Conservation (phyloP, 2,113 vertebrate genomes). For the Alexandromys fortis region DNA sequence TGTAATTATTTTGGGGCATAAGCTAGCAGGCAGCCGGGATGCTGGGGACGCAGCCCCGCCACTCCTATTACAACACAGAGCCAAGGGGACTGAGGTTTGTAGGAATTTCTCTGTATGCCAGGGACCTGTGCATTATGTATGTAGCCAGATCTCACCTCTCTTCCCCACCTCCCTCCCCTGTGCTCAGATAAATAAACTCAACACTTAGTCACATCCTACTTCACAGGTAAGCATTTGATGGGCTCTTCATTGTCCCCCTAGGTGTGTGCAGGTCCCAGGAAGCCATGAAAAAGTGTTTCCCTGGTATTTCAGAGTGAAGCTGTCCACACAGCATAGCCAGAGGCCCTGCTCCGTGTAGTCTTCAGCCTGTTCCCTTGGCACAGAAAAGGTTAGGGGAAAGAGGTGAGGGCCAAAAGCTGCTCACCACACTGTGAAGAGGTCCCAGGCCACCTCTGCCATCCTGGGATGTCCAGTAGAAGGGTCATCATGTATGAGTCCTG, state of each 20-base stretch:
- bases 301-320: slow-evolving; percentile 49
- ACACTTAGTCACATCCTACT: slow-evolving; percentile 56
- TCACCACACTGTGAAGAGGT: neutral
- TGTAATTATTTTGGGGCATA: too few species aligned
- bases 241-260: slow-evolving; percentile 65
- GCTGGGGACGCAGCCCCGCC: too few species aligned
- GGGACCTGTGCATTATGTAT: slow-evolving; percentile 46
- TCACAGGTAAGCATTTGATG: slow-evolving; percentile 52
- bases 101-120: slow-evolving; percentile 36
- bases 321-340: slow-evolving; percentile 61
- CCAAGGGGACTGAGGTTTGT: slow-evolving; percentile 14
- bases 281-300: slow-evolving; percentile 46
- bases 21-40: too few species aligned
- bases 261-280: slow-evolving; percentile 56
- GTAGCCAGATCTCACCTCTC: slow-evolving; percentile 24
- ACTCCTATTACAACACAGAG: neutral
- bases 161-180: neutral
- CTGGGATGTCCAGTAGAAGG: too few species aligned
- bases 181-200: slow-evolving; percentile 15
- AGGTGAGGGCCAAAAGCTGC: neutral
- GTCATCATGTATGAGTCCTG: fast-evolving
- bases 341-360: slow-evolving; percentile 55
- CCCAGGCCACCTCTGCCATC: neutral
- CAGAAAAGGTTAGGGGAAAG: slow-evolving; percentile 69
- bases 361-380: slow-evolving; percentile 60